These are phyloP conservation scores for Solea senegalensis DNA, from an alignment of 2,113 vertebrate genomes.

Conservation along the genomic window DNA sequence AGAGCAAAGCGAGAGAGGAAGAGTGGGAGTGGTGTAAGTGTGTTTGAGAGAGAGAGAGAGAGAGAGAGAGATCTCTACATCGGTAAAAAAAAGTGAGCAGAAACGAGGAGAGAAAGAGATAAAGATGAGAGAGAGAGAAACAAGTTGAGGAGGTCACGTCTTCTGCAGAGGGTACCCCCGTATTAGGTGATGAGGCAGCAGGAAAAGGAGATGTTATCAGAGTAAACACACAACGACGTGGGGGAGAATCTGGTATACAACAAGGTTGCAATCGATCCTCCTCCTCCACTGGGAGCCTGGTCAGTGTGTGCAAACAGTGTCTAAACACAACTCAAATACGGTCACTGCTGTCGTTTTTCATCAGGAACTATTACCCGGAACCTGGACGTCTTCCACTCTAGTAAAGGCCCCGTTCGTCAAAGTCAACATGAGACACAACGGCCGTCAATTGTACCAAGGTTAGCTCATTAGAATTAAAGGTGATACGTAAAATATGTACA, in stretches of 20 bases:
- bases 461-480: too few species aligned
- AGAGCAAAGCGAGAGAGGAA: slow-evolving; percentile 21
- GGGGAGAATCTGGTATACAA: slow-evolving; percentile 30
- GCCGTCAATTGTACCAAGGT: too few species aligned
- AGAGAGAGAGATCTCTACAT: slow-evolving; percentile 41
- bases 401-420: too few species aligned
- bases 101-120: slow-evolving; percentile 17
- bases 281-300: background rate
- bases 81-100: background rate
- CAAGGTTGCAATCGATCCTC: slow-evolving; percentile 60
- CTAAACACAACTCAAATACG: too few species aligned
- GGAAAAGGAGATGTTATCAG: slow-evolving; percentile 71
- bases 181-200: slow-evolving; percentile 78
- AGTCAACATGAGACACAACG: too few species aligned
- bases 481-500: too few species aligned
- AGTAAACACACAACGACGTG: slow-evolving; percentile 44
- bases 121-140: slow-evolving; percentile 33
- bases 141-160: slow-evolving; percentile 19
- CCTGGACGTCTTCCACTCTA: too few species aligned
- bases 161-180: slow-evolving; percentile 69
- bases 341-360: too few species aligned
- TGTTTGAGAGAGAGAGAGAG: slow-evolving; percentile 16
- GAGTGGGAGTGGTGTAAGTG: slow-evolving; percentile 31
- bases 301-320: too few species aligned
- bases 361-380: too few species aligned